Evolutionary conservation across 2,113 vertebrate genomes (phyloP).

Genomic region (Leptocoma aspasia): DNA sequence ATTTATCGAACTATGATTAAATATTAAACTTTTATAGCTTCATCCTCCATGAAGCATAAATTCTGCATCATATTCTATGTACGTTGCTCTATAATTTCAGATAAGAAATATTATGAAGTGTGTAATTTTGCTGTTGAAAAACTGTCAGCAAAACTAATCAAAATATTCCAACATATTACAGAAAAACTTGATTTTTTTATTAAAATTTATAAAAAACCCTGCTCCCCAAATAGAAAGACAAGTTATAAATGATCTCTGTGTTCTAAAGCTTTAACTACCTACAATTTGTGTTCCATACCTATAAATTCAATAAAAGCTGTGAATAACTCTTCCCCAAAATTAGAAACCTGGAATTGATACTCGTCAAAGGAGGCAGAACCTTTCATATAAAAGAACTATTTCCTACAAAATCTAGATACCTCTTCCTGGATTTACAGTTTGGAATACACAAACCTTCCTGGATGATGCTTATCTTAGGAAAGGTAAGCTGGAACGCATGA

Average conservation of each 20-base stretch:
- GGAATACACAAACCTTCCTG: not conserved
- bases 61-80: not conserved
- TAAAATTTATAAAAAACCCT: not conserved
- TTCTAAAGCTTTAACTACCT: not conserved
- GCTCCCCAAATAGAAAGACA: not conserved
- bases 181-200: not conserved
- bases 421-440: not conserved
- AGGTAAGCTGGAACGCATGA: not conserved
- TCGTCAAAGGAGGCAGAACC: not conserved
- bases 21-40: not conserved
- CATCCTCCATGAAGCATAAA: not conserved
- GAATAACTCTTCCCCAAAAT: not conserved
- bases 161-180: not conserved
- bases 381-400: not conserved
- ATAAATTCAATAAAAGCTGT: not conserved
- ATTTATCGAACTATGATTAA: slow-evolving; percentile 8
- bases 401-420: not conserved
- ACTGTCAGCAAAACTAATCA: not conserved
- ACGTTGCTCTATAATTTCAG: slow-evolving; percentile 1
- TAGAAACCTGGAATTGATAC: not conserved
- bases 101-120: slow-evolving; percentile 20
- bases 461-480: not conserved
- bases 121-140: slow-evolving; percentile 4
- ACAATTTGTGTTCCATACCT: not conserved
- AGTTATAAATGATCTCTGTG: not conserved